phyloP scores from a whole-genome alignment of 53 echinoderm and acorn worm genomes.

The Zoroaster sp. region DNA sequence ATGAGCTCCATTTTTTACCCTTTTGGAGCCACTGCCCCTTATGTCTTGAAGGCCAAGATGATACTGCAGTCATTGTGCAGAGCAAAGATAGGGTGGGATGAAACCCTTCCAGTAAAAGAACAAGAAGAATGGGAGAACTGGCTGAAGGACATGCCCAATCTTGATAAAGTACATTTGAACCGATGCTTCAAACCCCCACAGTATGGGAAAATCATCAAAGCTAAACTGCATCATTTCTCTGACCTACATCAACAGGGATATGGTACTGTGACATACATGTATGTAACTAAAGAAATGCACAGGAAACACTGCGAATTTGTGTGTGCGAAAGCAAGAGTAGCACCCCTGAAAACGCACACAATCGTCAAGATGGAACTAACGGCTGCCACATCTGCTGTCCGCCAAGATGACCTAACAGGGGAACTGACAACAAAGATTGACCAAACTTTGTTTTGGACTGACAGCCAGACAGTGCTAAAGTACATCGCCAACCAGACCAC shows the following conservation, averaged over 20 bases:
- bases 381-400: constrained; percentile 30
- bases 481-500: constrained; percentile 11
- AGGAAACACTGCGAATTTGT: constrained; percentile 41
- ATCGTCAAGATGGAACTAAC: constrained; percentile 30
- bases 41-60: constrained; percentile 60
- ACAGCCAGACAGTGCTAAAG: constrained; percentile 15
- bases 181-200: constrained; percentile 55
- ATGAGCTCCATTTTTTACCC: constrained; percentile 66
- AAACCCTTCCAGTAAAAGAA: constrained; percentile 36
- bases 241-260: constrained; percentile 69
- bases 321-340: constrained; percentile 57
- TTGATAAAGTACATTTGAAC: constrained; percentile 23
- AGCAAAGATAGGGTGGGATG: constrained; percentile 67
- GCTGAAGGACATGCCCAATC: constrained; percentile 50
- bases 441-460: constrained; percentile 9
- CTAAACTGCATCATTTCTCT: constrained; percentile 67
- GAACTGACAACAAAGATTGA: neutral
- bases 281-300: neutral
- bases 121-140: constrained; percentile 49
- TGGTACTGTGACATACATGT: constrained; percentile 59
- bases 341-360: constrained; percentile 49
- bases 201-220: constrained; percentile 10
- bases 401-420: constrained; percentile 8
- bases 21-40: constrained; percentile 52
- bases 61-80: constrained; percentile 64